Evolutionary conservation across 2,888 invertebrate species (phyloP), one percentile per base, ranked within the genome.

Genomic region (Dasypogon diadema): DNA sequence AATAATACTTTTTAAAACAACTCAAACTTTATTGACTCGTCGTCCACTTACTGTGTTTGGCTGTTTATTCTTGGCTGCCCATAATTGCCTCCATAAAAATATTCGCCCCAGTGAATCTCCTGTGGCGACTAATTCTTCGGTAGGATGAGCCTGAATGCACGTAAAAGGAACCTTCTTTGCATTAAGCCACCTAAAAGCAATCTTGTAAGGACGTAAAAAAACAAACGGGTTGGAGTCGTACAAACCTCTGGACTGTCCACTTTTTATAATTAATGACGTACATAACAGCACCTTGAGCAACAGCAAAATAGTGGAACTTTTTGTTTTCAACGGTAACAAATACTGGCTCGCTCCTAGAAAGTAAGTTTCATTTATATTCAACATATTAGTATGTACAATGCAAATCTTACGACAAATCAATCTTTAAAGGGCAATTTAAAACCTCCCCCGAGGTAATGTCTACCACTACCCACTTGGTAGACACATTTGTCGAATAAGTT

Each of bases 31-130:
- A n/a, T n/a, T n/a, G n/a, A n/a, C n/a, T n/a, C n/a, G n/a, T n/a
- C n/a, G n/a, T n/a, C n/a, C n/a, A n/a, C n/a, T n/a, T 76, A 77
- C 78, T 1, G 77, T 78, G 18, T 81, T 78, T 48, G 82, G 81
- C 10, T 63, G 18, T 6, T 75, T 74, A 48, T 12, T n/a, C 5
- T 14, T n/a, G n/a, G 79, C 78, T 12, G 70, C 60, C 72, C 82
- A 85, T 60, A 90, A 84, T 75, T 87, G 84, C 65, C 87, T 89
- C 91, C 92, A 93, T 10, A 92, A 81, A 16, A 90, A 81, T 16
- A 93, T 88, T 75, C 90, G 87, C 0, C 94, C 94, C 46, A 85
- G 85, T 42, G 85, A 87, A 84, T 92, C 91, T 8, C 93, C 94
- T 0, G 91, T 91, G 2, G 92, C 91, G 8, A 93, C 85, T 80